These are phyloP conservation scores for Nycteola revayana DNA, from an alignment of 2,888 invertebrate species.

Conservation along the genomic window DNA sequence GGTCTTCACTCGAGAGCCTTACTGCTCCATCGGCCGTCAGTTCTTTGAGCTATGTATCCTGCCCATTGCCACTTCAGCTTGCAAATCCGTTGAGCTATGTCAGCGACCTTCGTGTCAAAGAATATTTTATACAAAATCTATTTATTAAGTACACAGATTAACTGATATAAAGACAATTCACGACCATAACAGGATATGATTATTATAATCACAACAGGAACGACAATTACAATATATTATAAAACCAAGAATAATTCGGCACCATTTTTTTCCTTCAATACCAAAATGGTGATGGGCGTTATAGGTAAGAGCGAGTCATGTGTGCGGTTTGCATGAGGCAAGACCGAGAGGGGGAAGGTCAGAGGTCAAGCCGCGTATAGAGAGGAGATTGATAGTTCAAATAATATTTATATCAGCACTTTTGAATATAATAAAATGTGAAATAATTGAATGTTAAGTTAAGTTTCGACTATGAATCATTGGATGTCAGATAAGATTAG, in stretches of 20 bases:
- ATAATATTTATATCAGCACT: constrained; percentile 39
- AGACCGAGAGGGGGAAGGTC: constrained; percentile 53
- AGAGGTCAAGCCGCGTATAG: constrained; percentile 57
- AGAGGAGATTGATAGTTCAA: constrained; percentile 34
- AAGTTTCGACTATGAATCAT: background rate
- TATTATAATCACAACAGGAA: constrained; percentile 13
- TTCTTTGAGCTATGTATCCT: too few relatives aligned
- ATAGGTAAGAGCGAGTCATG: constrained; percentile 55
- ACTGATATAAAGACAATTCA: too few relatives aligned
- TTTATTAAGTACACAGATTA: too few relatives aligned
- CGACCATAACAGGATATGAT: too few relatives aligned
- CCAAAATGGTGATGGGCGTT: constrained; percentile 70
- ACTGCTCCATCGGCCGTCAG: too few relatives aligned
- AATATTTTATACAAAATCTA: too few relatives aligned
- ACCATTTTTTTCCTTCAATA: constrained; percentile 62
- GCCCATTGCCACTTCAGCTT: too few relatives aligned
- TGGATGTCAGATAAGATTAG: background rate
- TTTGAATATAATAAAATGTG: too few relatives aligned
- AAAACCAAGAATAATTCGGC: constrained; percentile 42
- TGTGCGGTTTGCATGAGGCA: constrained; percentile 40
- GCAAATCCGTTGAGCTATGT: too few relatives aligned
- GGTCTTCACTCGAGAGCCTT: too few relatives aligned
- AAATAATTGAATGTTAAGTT: background rate
- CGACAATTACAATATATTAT: constrained; percentile 23
- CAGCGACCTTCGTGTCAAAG: too few relatives aligned